Evolutionary conservation across 2,797 vertebrate genomes (phyloP), one percentile per base, ranked within the genome.

Genomic region (Muscicapa striata): DNA sequence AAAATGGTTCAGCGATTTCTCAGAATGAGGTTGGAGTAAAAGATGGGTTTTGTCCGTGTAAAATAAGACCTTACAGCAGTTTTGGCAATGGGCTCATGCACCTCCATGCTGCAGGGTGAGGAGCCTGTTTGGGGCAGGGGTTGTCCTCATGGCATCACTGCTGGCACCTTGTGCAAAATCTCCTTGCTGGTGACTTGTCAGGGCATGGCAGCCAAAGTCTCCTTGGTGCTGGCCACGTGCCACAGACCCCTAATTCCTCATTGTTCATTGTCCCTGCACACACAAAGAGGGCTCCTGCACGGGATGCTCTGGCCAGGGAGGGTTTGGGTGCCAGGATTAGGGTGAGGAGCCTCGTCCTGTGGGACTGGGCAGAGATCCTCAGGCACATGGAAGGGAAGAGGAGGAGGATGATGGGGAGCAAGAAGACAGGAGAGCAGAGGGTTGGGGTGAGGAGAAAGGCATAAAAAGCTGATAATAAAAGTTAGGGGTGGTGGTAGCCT

Each of bases 1-100:
- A 91, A 94, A 94, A 96, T 89, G 91, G 89, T 88, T 95, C 85
- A 94, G 77, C 49, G 91, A 95, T 91, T 96, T 96, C 94, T 95
- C 87, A 97, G 96, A 96, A 96, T 87, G 93, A 94, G 77, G 70
- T 62, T 86, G 84, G 86, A 89, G 77, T 93, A 94, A 95, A 96
- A 94, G 43, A 94, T 57, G 82, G 32, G 26, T 86, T 95, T 96
- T 94, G 91, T 91, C 95, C 67, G 74, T 13, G 61, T n/a, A 24
- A 72, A 93, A 90, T 23, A 68, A 84, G 85, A 81, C 27, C 90
- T 64, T 66, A 48, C 78, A 95, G 90, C 92, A 88, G 72, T 80
- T 94, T 58, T 62, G 83, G 29, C 4, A 14, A 59, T 63, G 67
- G 80, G 30, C 29, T 70, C 57, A 36, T 0, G 0, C 51, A 88